Base-by-base conservation (phyloP, 2,888 invertebrate species). In the Dasysyrphus albostriatus region DNA sequence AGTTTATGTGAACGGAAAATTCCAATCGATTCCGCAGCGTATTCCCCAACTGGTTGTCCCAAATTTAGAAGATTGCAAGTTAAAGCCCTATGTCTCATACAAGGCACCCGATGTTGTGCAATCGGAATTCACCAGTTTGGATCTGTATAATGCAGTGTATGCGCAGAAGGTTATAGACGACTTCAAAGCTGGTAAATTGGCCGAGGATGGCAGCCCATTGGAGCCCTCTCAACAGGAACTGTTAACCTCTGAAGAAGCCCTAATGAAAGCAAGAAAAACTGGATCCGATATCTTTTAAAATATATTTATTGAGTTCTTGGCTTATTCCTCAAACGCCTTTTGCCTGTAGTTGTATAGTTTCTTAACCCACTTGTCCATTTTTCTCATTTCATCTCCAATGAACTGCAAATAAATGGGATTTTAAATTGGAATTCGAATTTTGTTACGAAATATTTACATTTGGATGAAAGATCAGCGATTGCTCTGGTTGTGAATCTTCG, bases 81-180 rank as follows among this genome's bases (percentile, higher is more conserved):
- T 99, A 24, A 98, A 98, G 92, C 98, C 99, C 0, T 99, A 99
- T 90, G 99, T 99, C 0, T 97, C 98, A 0, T 99, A 99, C 92
- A 95, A 95, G 92, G 94, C 95, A 0, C 94, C 95, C 4, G 95
- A 97, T 78, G 95, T 98, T 0, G 92, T 94, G 12, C 97, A 98
- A 91, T 94, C 95, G 1, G 95, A 96, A 92, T 98, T 98, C 89
- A 98, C 98, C 0, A 94, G 98, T 0, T 92, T 96, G 91, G 96
- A 97, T 92, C 93, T 98, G 59, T 98, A 98, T 90, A 94, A 97
- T 90, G 95, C 95, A 0, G 94, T 97, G 0, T 98, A 98, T 91
- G 95, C 95, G 1, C 92, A 94, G 74, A 97, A 98, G 92, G 96
- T 98, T 58, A 94, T 94, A 0, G 93, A 95, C 67, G 98, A 98